These are phyloP conservation scores for Aphidius colemani DNA, from an alignment of 2,888 invertebrate species.

Conservation along the genomic window DNA sequence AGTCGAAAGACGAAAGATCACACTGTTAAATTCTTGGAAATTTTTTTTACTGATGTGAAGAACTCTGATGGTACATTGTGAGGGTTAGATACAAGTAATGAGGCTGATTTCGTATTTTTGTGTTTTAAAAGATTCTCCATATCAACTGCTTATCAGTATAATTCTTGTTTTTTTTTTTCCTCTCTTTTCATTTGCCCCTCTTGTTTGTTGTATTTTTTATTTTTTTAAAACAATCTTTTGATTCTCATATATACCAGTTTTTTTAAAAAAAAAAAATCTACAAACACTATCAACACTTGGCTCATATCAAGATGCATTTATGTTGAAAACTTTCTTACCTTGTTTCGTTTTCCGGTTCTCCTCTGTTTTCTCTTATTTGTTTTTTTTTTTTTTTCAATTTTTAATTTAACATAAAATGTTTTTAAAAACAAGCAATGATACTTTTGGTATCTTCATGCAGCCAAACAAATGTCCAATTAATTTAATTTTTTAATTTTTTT, in stretches of 20 bases:
- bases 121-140: slow-evolving; percentile 50
- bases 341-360: slow-evolving; percentile 36
- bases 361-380: slow-evolving; percentile 18
- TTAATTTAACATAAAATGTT: background rate
- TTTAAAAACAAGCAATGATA: background rate
- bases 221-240: background rate
- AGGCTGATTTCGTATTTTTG: slow-evolving; percentile 57
- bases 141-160: slow-evolving; percentile 52
- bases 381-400: slow-evolving; percentile 16
- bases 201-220: background rate
- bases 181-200: slow-evolving; percentile 16
- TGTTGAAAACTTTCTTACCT: slow-evolving; percentile 50
- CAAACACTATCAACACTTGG: slow-evolving; percentile 19
- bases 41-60: slow-evolving; percentile 29
- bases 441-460: slow-evolving; percentile 18
- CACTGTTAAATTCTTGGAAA: slow-evolving; percentile 51
- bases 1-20: slow-evolving; percentile 49
- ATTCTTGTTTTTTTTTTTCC: slow-evolving; percentile 23
- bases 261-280: background rate
- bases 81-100: slow-evolving; percentile 55
- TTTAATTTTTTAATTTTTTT: background rate
- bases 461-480: slow-evolving; percentile 17
- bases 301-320: slow-evolving; percentile 53
- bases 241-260: background rate
- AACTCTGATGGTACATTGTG: slow-evolving; percentile 13